Evolutionary conservation across 2,113 vertebrate genomes (phyloP), one percentile per base, ranked within the genome.

Genomic region (Laticauda colubrina): DNA sequence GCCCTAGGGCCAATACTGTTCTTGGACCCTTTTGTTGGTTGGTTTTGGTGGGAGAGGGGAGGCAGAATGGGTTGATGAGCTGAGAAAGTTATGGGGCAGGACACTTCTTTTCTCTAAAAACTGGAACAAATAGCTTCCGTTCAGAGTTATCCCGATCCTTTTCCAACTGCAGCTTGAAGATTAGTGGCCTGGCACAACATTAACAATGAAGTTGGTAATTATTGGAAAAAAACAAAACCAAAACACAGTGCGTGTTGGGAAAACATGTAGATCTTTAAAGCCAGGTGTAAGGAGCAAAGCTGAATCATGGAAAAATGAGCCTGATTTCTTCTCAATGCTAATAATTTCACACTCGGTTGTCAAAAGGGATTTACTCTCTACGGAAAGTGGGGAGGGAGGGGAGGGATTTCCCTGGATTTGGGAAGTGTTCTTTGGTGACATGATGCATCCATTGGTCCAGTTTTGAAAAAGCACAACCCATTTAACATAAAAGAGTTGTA

Each of bases 231-330:
- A 4, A 88, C 91, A 51, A 45, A 5, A 45, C 3, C n/a, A n/a
- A n/a, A n/a, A n/a, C n/a, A n/a, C 23, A 54, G 95, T 89, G 12
- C 20, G 89, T 94, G 75, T 56, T 92, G 92, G 69, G 92, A 94
- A 93, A 94, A 92, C 56, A 94, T 0, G 2, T 45, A 88, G 91
- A 29, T 87, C 53, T 96, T 96, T 57, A 85, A 45, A 93, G 90
- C 55, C 87, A 94, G 75, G 91, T 87, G 56, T 69, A 94, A 86
- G 45, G 54, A 0, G 0, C 53, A 59, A 85, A 92, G 92, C 85
- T 91, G 96, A 95, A 92, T 89, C 95, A 91, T 88, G 21, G 69
- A 55, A 90, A 94, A 92, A 86, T 11, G 75, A 95, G 69, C 43
- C 18, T 0, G 0, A 94, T 69, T 94, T 92, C 54, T 51, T 90